Evolutionary conservation across 2,888 invertebrate genomes (phyloP), one percentile per base, ranked within the genome.

Genomic region (Apodemia zela): DNA sequence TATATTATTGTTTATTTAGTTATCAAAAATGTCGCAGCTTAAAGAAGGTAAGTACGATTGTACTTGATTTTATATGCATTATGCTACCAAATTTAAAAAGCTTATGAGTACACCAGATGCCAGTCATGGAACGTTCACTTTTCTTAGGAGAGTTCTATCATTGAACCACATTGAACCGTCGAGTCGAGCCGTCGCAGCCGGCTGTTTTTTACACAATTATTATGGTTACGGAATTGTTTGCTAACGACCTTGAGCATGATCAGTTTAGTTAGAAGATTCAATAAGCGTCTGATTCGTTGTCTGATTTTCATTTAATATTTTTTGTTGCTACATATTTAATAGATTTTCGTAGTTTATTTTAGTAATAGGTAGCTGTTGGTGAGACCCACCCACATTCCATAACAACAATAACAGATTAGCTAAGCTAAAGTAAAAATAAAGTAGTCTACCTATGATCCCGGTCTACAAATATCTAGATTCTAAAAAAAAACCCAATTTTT

Each of bases 21-120:
- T 63, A 65, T 63, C 69, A 71, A 79, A 79, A 77, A 91, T 91
- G 90, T 75, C 89, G 69, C 71, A 78, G 59, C 89, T 89, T 8
- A 89, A 84, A 81, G 81, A 89, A 89, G 90, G 90, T 91, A 84
- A 76, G 73, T 68, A 49, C 65, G 64, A 33, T 47, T 71, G 69
- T 68, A 68, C 15, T 57, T 8, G 15, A n/a, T 57, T 3, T 29
- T n/a, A 29, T 57, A 75, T n/a, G n/a, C n/a, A n/a, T n/a, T n/a
- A n/a, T 54, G 69, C 73, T 69, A 63, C 71, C 60, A 65, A 72
- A 54, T 74, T 67, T 5, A 15, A 68, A 65, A 64, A 66, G 29
- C 42, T 47, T 29, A 8, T 29, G 15, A 25, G 6, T 29, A 2
- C 8, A 29, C 3, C 29, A 57, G 29, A 29, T 29, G 15, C 29